phyloP scores from a whole-genome alignment of 2,797 vertebrate species.

The Telmatherina bonti region DNA sequence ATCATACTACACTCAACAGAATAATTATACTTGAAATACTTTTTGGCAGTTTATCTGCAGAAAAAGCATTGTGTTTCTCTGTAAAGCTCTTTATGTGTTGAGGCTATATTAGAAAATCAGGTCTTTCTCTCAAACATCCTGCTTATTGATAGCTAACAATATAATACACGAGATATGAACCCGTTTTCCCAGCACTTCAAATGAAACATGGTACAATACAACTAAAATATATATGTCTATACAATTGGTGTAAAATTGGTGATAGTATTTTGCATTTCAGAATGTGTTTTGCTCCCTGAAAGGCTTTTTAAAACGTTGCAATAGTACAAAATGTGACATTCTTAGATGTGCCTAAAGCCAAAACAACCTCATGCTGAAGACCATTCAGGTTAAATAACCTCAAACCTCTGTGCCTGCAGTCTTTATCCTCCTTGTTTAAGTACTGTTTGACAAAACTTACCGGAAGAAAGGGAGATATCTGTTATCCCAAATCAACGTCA shows the following conservation, averaged over 20 bases:
- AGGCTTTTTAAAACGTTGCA: not conserved
- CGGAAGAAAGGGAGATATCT: not conserved
- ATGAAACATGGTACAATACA: conserved; percentile 6
- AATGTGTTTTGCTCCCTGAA: not conserved
- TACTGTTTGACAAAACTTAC: conserved; percentile 23
- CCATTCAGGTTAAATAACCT: conserved; percentile 1
- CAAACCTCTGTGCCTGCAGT: not conserved
- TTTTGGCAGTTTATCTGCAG: conserved; percentile 13
- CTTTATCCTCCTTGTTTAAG: conserved; percentile 7
- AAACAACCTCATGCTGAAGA: not conserved
- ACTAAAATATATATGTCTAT: not conserved
- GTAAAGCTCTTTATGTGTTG: not conserved
- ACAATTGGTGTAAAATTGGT: too few species aligned
- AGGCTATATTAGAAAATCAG: conserved; percentile 9
- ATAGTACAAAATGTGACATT: not conserved
- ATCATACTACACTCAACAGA: not conserved
- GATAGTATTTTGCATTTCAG: not conserved
- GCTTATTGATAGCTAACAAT: conserved; percentile 26
- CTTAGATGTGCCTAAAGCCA: conserved; percentile 5
- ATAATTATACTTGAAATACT: not conserved
- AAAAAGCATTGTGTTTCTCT: conserved; percentile 20
- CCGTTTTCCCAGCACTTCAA: conserved; percentile 5
- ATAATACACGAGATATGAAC: conserved; percentile 48
- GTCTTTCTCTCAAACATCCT: conserved; percentile 18
- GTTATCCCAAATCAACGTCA: not conserved